Evolutionary conservation across 2,113 vertebrate species (phyloP), one percentile per base, ranked within the genome.

Genomic region (Megaceryle torquata): DNA sequence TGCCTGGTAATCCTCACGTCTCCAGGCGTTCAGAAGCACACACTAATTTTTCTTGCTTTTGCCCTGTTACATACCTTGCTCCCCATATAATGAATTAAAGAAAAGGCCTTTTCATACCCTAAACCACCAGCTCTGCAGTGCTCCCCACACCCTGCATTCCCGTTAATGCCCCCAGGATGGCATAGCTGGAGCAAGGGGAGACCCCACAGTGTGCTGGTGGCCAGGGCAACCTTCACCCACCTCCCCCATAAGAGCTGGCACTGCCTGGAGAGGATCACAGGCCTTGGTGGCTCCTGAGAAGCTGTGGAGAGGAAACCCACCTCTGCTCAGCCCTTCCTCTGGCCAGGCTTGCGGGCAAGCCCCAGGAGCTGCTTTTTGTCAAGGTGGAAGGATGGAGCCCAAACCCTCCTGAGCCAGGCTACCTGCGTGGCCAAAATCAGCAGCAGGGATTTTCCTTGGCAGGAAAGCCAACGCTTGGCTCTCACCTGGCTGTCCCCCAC

Each of bases 121-220:
- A 16, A 11, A 6, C 4, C 11, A 54, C 17, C n/a, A 50, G 11
- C 64, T 71, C 25, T 22, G 21, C 21, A 29, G 33, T 3, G 59
- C 24, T 54, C 39, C 11, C 9, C 50, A 46, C 39, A 15, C 1
- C 8, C 35, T 2, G 17, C 4, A 3, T 65, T 31, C 76, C 35
- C 2, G 0, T 15, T 8, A 1, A 8, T 39, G 7, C 50, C 22
- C 3, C 53, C 2, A 6, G 60, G 39, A 28, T 4, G 21, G 61
- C 46, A 16, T 5, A 54, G 28, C 0, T 0, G 64, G 41, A 77
- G 9, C 3, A 2, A 31, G 7, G 29, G 29, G 14, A 29, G 12
- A 11, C 13, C 20, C 25, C 51, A 1, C 2, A 1, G 21, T 0
- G 1, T 29, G 29, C 15, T 5, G 3, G 44, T 2, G 57, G 5